These are phyloP conservation scores for Philereme vetulata DNA, from an alignment of 2,888 invertebrate species.

Conservation along the genomic window DNA sequence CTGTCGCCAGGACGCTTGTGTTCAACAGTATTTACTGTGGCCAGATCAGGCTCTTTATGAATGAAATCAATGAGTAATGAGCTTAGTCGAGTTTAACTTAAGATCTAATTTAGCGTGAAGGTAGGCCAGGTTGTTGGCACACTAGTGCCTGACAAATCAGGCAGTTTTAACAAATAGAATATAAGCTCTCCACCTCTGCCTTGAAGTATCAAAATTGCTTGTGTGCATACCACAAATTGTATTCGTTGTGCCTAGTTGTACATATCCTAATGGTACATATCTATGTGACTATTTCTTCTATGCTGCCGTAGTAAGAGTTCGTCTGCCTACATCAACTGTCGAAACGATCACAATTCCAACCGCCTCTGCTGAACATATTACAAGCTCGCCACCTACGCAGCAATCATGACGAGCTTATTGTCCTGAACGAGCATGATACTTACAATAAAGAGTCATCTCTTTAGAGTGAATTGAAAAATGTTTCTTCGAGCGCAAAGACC, in stretches of 20 bases:
- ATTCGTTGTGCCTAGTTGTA: not conserved
- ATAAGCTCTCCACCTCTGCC: too few species aligned
- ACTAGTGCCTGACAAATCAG: too few species aligned
- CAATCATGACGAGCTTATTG: constrained; percentile 59
- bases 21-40: not conserved
- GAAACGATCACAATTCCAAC: constrained; percentile 49
- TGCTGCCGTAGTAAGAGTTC: not conserved
- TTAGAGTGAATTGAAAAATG: constrained; percentile 21
- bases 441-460: constrained; percentile 16
- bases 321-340: constrained; percentile 36
- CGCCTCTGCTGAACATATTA: constrained; percentile 42
- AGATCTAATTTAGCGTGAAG: not conserved
- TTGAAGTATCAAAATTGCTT: not conserved
- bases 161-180: too few species aligned
- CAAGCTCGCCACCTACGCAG: constrained; percentile 59
- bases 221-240: not conserved
- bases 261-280: not conserved
- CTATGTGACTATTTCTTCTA: not conserved
- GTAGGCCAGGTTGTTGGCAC: not conserved
- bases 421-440: constrained; percentile 46
- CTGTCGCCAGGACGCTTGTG: constrained; percentile 30
- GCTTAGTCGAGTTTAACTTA: not conserved
- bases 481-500: constrained; percentile 29
- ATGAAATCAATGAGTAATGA: not conserved
- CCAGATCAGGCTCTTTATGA: not conserved